Conservation (phyloP, 2,888 invertebrate genomes). For the Abscondita cerata region DNA sequence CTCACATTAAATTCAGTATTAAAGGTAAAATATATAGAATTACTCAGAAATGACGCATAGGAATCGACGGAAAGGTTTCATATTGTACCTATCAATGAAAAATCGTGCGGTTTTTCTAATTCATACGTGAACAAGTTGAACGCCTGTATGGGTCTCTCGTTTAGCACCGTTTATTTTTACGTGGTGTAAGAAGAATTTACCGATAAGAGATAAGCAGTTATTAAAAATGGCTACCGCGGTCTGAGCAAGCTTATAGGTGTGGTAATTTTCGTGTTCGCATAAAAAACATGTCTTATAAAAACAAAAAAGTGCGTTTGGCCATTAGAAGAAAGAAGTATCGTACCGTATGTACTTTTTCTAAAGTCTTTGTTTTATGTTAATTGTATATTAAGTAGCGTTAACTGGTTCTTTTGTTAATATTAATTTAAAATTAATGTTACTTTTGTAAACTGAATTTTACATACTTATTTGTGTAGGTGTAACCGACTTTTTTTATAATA, state of each 20-base stretch:
- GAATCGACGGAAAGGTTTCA: conserved; percentile 9
- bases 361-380: too few species aligned
- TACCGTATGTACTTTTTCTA: conserved; percentile 16
- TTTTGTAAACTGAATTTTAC: too few species aligned
- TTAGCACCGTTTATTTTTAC: too few species aligned
- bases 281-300: background rate
- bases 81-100: conserved; percentile 1
- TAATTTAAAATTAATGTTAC: too few species aligned
- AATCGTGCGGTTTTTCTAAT: background rate
- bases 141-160: too few species aligned
- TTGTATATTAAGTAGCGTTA: too few species aligned
- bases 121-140: too few species aligned
- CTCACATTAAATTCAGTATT: background rate
- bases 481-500: background rate
- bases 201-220: conserved; percentile 3
- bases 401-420: too few species aligned
- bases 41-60: conserved; percentile 19
- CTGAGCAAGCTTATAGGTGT: conserved; percentile 6
- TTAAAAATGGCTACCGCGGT: conserved; percentile 6
- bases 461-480: background rate
- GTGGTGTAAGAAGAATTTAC: background rate
- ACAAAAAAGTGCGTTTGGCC: conserved; percentile 13
- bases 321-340: conserved; percentile 13
- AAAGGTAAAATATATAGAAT: conserved; percentile 8
- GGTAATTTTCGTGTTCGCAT: background rate